Evolutionary conservation across 2,888 invertebrate genomes (phyloP).

Genomic region (Crioceris asparagi): DNA sequence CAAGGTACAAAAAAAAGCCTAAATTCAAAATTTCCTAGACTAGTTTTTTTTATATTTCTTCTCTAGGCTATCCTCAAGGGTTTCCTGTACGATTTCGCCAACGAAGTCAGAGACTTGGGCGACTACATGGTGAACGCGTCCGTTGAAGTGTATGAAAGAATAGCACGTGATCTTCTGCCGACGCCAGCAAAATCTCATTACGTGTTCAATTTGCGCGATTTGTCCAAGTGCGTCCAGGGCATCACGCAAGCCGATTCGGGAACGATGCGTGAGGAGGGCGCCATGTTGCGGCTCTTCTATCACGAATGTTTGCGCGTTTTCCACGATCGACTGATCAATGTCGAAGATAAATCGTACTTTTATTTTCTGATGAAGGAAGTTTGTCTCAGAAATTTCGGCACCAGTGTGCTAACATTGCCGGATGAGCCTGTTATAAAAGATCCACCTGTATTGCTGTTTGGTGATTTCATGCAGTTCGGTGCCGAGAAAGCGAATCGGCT

Average conservation of each 20-base stretch:
- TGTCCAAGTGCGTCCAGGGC: conserved; percentile 87
- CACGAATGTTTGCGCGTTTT: conserved; percentile 88
- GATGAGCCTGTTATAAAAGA: conserved; percentile 47
- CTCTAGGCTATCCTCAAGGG: conserved; percentile 57
- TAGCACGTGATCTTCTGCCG: conserved; percentile 70
- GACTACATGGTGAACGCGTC: conserved; percentile 72
- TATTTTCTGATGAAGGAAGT: conserved; percentile 58
- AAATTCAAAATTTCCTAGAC: neutral
- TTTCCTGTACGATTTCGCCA: conserved; percentile 67
- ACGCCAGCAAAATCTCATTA: conserved; percentile 90
- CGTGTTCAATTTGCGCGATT: conserved; percentile 81
- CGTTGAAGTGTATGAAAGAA: conserved; percentile 72
- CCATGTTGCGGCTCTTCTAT: conserved; percentile 71
- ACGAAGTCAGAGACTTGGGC: conserved; percentile 54
- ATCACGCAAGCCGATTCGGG: conserved; percentile 71
- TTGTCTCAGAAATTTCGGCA: conserved; percentile 53
- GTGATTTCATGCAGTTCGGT: conserved; percentile 73
- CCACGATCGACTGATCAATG: conserved; percentile 78
- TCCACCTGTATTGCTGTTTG: conserved; percentile 59
- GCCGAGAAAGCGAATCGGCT: conserved; percentile 59
- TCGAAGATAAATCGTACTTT: conserved; percentile 72
- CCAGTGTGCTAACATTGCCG: conserved; percentile 49
- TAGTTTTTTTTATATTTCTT: conserved; percentile 3
- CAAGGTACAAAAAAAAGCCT: conserved; percentile 36
- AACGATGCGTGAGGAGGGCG: conserved; percentile 52